phyloP scores from a whole-genome alignment of 2,113 vertebrate genomes.

The Hystrix brachyura region DNA sequence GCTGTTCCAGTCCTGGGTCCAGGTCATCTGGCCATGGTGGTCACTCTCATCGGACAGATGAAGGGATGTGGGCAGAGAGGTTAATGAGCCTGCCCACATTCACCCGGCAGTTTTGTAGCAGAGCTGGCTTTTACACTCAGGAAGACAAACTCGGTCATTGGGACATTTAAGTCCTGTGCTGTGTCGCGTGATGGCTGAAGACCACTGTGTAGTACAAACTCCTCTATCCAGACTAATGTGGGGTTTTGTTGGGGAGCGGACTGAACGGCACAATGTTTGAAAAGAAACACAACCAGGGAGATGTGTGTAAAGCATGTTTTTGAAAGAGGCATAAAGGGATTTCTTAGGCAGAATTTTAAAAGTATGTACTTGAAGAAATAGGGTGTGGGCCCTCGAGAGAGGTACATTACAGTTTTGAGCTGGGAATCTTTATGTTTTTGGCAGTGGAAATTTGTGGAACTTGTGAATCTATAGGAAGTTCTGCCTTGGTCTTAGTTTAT shows the following conservation, averaged over 20 bases:
- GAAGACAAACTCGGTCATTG: not conserved
- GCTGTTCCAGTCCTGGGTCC: not conserved
- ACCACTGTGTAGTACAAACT: fast-evolving
- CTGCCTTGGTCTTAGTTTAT: not conserved
- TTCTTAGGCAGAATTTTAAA: not conserved
- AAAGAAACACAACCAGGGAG: not conserved
- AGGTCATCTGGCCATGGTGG: not conserved
- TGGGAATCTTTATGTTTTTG: not conserved
- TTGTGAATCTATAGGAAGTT: not conserved
- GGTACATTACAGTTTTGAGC: not conserved
- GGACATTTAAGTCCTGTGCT: fast-evolving
- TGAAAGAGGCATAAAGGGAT: not conserved
- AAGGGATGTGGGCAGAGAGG: not conserved
- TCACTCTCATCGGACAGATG: not conserved
- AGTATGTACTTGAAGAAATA: not conserved
- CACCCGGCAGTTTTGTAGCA: not conserved
- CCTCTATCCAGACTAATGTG: not conserved
- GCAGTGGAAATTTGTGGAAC: not conserved
- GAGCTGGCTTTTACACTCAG: not conserved
- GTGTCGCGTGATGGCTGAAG: not conserved
- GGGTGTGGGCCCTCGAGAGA: not conserved
- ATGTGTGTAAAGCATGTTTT: not conserved
- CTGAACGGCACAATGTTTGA: not conserved
- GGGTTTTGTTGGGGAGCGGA: not conserved
- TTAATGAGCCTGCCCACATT: not conserved